These are phyloP conservation scores for Caerostris extrusa DNA, from an alignment of 1,140 invertebrate genomes.

Conservation along the genomic window DNA sequence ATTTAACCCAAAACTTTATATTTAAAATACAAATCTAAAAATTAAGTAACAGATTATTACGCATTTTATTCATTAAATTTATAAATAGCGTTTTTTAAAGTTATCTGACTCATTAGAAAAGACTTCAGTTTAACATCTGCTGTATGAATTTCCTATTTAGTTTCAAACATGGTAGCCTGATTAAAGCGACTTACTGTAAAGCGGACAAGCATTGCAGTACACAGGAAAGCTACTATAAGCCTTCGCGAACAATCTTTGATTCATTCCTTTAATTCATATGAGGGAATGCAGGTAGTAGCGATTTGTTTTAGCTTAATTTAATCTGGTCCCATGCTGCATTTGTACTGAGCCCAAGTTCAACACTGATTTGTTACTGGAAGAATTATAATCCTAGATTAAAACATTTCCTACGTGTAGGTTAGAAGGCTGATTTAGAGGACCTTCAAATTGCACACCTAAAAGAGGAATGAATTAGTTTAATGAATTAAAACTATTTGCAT, in stretches of 20 bases:
- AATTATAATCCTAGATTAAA: constrained; percentile 21
- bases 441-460: background rate
- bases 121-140: too few species aligned
- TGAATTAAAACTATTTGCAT: background rate
- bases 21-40: too few species aligned
- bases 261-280: background rate
- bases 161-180: background rate
- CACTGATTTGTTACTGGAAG: constrained; percentile 40
- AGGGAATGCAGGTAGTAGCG: background rate
- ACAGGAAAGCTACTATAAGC: background rate
- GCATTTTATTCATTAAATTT: too few species aligned
- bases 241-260: background rate
- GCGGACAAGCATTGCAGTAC: background rate
- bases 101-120: too few species aligned
- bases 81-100: too few species aligned
- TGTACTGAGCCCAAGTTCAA: background rate
- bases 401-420: background rate
- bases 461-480: constrained; percentile 46
- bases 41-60: too few species aligned
- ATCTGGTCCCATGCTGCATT: background rate
- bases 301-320: constrained; percentile 40
- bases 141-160: background rate
- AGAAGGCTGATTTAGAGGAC: constrained; percentile 27
- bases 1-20: too few species aligned
- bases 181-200: background rate